Percentiles rank a stretch among this genome's conserved stretches.
phyloP scores from a whole-genome alignment of 2,113 vertebrate genomes.

The Sphyrna mokarran region DNA sequence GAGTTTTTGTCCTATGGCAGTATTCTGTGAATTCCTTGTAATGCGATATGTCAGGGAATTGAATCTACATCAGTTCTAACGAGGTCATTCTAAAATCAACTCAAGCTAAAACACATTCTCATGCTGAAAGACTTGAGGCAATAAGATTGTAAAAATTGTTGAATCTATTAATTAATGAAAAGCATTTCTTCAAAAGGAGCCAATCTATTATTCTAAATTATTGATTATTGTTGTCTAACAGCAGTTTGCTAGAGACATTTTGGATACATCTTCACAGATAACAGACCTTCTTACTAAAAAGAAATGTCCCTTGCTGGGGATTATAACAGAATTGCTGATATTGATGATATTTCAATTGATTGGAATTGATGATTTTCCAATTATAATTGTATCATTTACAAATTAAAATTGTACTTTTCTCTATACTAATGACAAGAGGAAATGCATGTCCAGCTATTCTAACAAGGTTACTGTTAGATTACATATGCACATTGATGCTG shows the following conservation, averaged over 20 bases:
- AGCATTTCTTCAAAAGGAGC: background rate
- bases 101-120: background rate
- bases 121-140: background rate
- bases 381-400: background rate
- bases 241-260: background rate
- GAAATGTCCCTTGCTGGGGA: background rate
- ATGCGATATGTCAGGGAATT: background rate
- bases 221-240: background rate
- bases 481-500: background rate
- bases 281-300: too few species aligned
- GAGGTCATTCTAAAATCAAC: background rate
- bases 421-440: background rate
- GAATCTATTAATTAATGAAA: background rate
- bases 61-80: background rate
- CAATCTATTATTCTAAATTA: background rate
- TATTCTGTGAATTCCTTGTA: background rate
- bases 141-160: background rate
- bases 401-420: background rate
- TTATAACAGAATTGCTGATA: background rate
- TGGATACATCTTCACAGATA: background rate
- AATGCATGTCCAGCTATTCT: background rate
- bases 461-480: background rate
- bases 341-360: background rate
- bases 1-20: background rate
- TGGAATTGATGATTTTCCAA: background rate